Conservation (phyloP, 2,113 vertebrate genomes). For the Psilopogon haemacephalus region DNA sequence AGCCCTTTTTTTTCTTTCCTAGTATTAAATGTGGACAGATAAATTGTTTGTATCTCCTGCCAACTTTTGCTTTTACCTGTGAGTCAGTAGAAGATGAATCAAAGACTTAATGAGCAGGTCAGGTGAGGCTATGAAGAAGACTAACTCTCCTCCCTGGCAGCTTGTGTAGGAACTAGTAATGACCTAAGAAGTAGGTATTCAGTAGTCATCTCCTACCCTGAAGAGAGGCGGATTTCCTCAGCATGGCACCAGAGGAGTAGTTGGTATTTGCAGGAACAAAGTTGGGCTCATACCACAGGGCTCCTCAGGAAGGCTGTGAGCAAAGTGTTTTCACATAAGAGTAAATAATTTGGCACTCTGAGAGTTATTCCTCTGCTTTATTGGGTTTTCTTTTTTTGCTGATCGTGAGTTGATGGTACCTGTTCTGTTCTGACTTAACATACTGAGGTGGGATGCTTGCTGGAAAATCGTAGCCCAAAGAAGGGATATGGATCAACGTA, state of each 20-base stretch:
- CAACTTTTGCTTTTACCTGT: accelerated
- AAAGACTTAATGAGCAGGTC: neutral
- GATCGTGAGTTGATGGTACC: neutral
- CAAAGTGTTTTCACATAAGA: neutral
- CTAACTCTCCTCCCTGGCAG: neutral
- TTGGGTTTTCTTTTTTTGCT: neutral
- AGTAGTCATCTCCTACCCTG: neutral
- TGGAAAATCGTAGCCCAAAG: neutral
- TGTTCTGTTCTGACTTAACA: neutral
- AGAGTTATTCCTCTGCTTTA: neutral
- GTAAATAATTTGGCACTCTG: neutral
- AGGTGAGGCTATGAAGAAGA: neutral
- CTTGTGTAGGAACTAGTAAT: neutral
- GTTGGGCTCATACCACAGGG: accelerated
- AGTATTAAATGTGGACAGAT: neutral
- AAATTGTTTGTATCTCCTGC: neutral
- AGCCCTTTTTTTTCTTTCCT: neutral
- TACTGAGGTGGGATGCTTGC: neutral
- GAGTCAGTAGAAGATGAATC: neutral
- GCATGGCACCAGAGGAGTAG: neutral
- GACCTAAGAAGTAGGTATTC: neutral
- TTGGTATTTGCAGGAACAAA: neutral
- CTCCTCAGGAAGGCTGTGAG: neutral
- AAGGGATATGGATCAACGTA: neutral
- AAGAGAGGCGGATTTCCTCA: neutral